Percentiles rank a stretch among this genome's conserved stretches.
Evolutionary conservation across 2,888 invertebrate genomes (phyloP).

Genomic region (Drosophila ochracea): DNA sequence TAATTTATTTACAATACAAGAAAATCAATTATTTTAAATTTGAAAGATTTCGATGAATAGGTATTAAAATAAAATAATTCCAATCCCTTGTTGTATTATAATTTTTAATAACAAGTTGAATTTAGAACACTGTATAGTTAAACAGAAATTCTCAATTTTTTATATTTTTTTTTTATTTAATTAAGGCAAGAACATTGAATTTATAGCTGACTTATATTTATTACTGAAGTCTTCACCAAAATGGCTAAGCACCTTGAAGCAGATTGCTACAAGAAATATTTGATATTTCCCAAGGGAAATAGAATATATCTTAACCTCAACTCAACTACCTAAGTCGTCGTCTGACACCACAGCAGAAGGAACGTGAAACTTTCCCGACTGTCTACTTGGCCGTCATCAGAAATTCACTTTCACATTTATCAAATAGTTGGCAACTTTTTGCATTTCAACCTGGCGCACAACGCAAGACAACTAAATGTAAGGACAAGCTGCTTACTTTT

Average conservation of each 20-base stretch:
- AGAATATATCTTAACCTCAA: neutral
- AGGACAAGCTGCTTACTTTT: slow-evolving; percentile 22
- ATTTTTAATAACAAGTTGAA: neutral
- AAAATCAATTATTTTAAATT: neutral
- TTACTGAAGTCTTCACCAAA: neutral
- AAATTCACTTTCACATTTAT: slow-evolving; percentile 50
- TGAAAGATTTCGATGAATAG: neutral
- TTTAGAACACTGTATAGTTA: neutral
- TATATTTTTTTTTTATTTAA: neutral
- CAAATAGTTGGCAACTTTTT: slow-evolving; percentile 52
- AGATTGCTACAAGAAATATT: neutral
- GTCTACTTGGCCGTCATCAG: slow-evolving; percentile 13
- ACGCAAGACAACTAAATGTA: slow-evolving; percentile 24
- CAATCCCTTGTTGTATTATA: neutral
- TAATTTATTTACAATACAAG: neutral
- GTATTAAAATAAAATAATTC: neutral
- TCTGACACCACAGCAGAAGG: neutral
- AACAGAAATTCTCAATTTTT: neutral
- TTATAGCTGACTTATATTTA: neutral
- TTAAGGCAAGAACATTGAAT: neutral
- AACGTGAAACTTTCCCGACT: slow-evolving; percentile 7
- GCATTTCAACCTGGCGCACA: slow-evolving; percentile 2
- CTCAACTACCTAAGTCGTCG: neutral
- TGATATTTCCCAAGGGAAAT: neutral
- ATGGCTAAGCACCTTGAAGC: neutral